Evolutionary conservation across 1,140 invertebrate species (phyloP).

Genomic region (Notospermus geniculatus): DNA sequence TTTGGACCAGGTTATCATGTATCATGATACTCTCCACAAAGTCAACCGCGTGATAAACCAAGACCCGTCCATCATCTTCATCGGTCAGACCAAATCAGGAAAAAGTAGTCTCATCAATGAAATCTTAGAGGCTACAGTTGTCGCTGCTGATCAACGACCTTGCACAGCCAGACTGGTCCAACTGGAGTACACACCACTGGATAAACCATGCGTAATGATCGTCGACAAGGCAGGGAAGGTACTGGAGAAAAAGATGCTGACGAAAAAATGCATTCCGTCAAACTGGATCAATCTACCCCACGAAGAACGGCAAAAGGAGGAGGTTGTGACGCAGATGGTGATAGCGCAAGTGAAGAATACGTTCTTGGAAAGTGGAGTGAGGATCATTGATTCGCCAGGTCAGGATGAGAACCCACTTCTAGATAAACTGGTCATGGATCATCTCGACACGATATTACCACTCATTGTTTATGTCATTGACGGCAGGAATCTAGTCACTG

Average conservation of each 20-base stretch:
- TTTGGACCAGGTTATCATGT: no score
- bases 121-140: constrained; percentile 1
- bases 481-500: constrained; percentile 3
- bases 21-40: no score
- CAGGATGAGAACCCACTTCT: constrained; percentile 7
- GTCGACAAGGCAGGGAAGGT: not conserved
- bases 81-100: constrained; percentile 12
- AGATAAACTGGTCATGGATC: not conserved
- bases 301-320: constrained; percentile 2
- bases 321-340: not conserved
- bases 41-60: no score
- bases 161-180: constrained; percentile 13
- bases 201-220: not conserved
- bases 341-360: constrained; percentile 8
- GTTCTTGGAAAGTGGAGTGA: constrained; percentile 9
- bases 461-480: constrained; percentile 15
- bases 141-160: not conserved
- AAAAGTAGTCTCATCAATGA: constrained; percentile 15
- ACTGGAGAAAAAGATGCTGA: not conserved
- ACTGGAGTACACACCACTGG: not conserved
- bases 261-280: not conserved
- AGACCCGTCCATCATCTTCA: no score
- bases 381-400: constrained; percentile 14
- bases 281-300: not conserved
- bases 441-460: constrained; percentile 6